phyloP scores from a whole-genome alignment of 2,888 invertebrate genomes.

The Tortricodes alternella region DNA sequence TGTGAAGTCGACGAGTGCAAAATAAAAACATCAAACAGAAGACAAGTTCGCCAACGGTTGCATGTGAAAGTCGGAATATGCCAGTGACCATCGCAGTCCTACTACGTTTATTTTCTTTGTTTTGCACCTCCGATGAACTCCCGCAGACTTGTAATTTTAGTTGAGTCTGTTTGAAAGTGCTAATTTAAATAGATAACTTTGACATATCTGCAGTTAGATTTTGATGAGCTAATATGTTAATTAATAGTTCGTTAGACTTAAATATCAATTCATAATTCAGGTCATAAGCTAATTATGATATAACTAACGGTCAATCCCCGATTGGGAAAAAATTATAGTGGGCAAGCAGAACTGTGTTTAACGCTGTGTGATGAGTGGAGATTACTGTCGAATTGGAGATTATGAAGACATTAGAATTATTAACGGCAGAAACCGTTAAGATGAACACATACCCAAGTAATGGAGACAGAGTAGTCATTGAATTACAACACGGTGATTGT shows the following conservation, averaged over 20 bases:
- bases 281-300: background rate
- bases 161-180: constrained; percentile 18
- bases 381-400: background rate
- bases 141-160: constrained; percentile 44
- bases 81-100: constrained; percentile 30
- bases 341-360: background rate
- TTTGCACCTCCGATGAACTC: constrained; percentile 40
- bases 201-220: background rate
- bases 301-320: background rate
- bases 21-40: constrained; percentile 45
- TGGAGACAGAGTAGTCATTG: constrained; percentile 18
- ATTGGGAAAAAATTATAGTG: background rate
- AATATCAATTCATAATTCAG: background rate
- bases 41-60: constrained; percentile 41
- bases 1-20: constrained; percentile 42
- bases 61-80: constrained; percentile 48
- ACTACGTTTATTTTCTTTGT: constrained; percentile 47
- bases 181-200: constrained; percentile 16
- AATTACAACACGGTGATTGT: constrained; percentile 20
- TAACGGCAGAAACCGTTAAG: constrained; percentile 3
- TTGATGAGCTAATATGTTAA: background rate
- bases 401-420: constrained; percentile 12
- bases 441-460: constrained; percentile 6
- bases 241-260: too few species aligned
- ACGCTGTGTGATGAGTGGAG: background rate